Conservation (phyloP, 2,888 invertebrate species). For the Epinotia ramella region DNA sequence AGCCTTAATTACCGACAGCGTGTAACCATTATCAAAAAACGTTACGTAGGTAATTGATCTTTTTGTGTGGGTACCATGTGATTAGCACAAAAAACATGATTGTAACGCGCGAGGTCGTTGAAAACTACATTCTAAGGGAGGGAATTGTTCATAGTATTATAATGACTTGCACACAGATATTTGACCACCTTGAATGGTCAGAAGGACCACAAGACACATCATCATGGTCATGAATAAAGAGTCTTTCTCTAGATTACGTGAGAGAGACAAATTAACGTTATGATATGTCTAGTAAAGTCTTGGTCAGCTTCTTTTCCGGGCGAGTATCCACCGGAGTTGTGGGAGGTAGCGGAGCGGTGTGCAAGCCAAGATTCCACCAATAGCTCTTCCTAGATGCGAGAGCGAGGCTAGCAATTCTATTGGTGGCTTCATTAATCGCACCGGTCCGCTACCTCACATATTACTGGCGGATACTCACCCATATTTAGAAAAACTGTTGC, state of each 20-base stretch:
- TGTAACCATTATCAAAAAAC: constrained; percentile 31
- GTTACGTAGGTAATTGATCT: constrained; percentile 37
- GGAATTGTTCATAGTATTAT: constrained; percentile 4
- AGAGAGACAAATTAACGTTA: neutral
- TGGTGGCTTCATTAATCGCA: too few species aligned
- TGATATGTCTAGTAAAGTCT: too few species aligned
- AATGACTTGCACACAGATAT: neutral
- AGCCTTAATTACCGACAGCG: constrained; percentile 23
- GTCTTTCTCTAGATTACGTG: neutral
- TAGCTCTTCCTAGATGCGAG: too few species aligned
- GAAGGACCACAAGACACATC: neutral
- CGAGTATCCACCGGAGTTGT: too few species aligned
- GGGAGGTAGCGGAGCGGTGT: too few species aligned
- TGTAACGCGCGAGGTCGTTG: constrained; percentile 19
- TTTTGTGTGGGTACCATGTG: constrained; percentile 23
- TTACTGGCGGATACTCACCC: too few species aligned
- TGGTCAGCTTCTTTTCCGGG: too few species aligned
- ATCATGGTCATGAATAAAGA: neutral
- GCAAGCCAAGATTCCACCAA: too few species aligned
- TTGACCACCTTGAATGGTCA: neutral
- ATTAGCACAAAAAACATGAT: constrained; percentile 19
- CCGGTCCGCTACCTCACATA: too few species aligned
- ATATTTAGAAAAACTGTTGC: neutral
- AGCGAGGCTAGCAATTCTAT: too few species aligned
- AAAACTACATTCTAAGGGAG: constrained; percentile 1